Conservation (phyloP, 1,140 invertebrate species). For the Drosophila seguyi region DNA sequence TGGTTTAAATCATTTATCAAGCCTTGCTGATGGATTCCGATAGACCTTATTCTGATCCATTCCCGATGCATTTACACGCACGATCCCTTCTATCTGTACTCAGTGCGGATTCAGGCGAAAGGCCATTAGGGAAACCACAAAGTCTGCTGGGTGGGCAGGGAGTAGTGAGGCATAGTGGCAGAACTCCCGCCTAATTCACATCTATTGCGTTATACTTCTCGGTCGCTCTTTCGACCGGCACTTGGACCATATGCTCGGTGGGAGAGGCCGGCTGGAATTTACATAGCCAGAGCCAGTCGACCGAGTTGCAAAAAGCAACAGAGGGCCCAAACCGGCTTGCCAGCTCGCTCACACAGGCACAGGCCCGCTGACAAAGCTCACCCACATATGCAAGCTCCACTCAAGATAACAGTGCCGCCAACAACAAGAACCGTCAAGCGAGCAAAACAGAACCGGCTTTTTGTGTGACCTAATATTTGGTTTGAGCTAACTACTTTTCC, state of each 20-base stretch:
- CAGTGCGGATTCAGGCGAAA: slow-evolving; percentile 11
- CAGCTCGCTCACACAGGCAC: slow-evolving; percentile 34
- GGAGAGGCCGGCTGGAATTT: slow-evolving; percentile 51
- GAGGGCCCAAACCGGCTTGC: slow-evolving; percentile 65
- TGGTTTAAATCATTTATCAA: neutral
- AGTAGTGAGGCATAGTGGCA: neutral
- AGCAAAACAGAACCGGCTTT: slow-evolving; percentile 71
- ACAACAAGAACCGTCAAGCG: slow-evolving; percentile 20
- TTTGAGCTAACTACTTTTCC: slow-evolving; percentile 56
- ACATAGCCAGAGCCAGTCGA: slow-evolving; percentile 58
- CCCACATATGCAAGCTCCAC: slow-evolving; percentile 69
- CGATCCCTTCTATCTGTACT: neutral
- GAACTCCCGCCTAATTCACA: slow-evolving; percentile 55
- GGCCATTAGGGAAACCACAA: slow-evolving; percentile 50
- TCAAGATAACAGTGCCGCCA: slow-evolving; percentile 57
- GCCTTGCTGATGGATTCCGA: neutral
- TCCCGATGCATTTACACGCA: neutral
- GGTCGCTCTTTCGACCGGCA: slow-evolving; percentile 37
- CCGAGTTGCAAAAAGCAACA: slow-evolving; percentile 54
- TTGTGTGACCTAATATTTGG: slow-evolving; percentile 54
- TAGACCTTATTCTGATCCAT: neutral
- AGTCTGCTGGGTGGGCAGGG: neutral
- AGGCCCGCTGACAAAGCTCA: slow-evolving; percentile 47
- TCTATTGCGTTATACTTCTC: slow-evolving; percentile 65
- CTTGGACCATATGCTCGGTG: slow-evolving; percentile 42